phyloP scores from a whole-genome alignment of 2,113 vertebrate genomes.

The Uria aalge region DNA sequence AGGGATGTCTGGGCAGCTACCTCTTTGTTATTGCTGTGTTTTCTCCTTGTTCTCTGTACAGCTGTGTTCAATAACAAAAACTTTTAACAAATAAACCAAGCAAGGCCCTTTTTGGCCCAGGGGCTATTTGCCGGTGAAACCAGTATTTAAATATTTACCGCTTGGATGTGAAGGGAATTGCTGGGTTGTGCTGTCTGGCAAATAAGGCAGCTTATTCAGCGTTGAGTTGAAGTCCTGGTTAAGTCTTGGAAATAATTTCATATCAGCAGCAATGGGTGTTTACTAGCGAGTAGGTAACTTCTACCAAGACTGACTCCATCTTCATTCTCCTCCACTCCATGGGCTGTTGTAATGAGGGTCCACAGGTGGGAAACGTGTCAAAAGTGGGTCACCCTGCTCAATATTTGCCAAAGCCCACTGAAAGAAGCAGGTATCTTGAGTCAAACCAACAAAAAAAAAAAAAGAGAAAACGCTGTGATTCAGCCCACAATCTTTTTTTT shows the following conservation, averaged over 20 bases:
- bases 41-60: not conserved
- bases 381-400: not conserved
- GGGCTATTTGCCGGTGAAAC: not conserved
- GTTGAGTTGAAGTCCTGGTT: not conserved
- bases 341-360: not conserved
- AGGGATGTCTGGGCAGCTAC: not conserved
- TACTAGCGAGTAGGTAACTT: not conserved
- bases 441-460: not conserved
- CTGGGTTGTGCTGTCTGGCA: not conserved
- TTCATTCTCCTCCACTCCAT: not conserved
- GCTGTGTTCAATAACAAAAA: not conserved
- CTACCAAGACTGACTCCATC: not conserved
- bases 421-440: not conserved
- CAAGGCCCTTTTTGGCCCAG: not conserved
- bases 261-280: not conserved
- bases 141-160: constrained; percentile 22
- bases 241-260: not conserved
- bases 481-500: not conserved
- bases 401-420: not conserved
- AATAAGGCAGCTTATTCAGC: not conserved
- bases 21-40: not conserved
- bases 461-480: not conserved
- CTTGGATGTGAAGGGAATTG: constrained; percentile 2
- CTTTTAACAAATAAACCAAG: not conserved
- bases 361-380: not conserved